phyloP scores from a whole-genome alignment of 2,888 invertebrate species.

The Noctua janthe region DNA sequence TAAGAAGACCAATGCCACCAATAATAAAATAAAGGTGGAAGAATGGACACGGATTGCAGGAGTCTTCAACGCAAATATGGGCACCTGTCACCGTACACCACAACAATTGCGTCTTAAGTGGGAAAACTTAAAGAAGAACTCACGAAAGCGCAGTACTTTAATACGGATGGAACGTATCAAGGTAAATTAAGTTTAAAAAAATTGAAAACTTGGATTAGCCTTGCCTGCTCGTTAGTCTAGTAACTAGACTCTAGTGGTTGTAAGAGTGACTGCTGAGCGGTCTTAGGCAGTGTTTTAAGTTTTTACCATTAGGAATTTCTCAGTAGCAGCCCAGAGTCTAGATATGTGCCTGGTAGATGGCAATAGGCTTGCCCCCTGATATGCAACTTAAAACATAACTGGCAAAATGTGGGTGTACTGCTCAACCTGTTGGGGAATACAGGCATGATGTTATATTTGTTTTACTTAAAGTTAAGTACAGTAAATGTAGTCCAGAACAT shows the following conservation, averaged over 20 bases:
- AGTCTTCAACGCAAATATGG: neutral
- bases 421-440: neutral
- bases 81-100: constrained; percentile 1
- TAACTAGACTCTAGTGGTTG: neutral
- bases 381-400: neutral
- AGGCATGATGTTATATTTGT: neutral
- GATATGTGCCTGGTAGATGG: neutral
- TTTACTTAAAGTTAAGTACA: neutral
- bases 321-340: too few species aligned
- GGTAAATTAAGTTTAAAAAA: neutral
- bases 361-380: neutral
- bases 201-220: neutral
- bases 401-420: neutral
- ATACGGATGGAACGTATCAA: constrained; percentile 7
- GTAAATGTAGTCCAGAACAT: neutral
- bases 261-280: neutral
- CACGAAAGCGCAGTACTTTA: neutral
- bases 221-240: neutral
- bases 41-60: neutral
- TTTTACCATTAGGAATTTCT: too few species aligned
- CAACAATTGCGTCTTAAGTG: neutral
- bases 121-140: neutral
- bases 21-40: neutral
- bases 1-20: neutral
- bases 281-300: neutral